Evolutionary conservation across 1,140 invertebrate species (phyloP), one percentile per base, ranked within the genome.

Genomic region (silkworm (Bombyx mori)): DNA sequence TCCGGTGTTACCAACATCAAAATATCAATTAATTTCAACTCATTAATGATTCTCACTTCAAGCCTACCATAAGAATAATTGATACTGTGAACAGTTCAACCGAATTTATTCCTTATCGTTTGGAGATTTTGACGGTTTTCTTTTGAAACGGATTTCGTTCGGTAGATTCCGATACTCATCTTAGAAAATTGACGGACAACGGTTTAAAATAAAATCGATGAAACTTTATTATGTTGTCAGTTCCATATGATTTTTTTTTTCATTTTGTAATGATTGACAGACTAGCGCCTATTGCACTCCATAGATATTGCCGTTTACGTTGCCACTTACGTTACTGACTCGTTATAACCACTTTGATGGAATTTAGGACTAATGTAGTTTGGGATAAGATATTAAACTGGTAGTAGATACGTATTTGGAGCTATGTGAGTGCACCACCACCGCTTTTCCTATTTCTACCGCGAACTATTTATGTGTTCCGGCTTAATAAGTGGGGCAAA

Each of bases 111-210:
- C 44, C 54, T 35, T 60, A 59, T 44, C n/a, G 42, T 7, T 44
- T 43, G 49, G 18, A 42, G 51, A 57, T 56, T 54, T 60, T 18
- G 55, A 52, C 54, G 26, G 47, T 42, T 18, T 57, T 45, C 52
- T 12, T 56, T 22, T 46, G 48, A 56, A 47, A 8, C 10, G 53
- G 42, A 7, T n/a, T 44, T 54, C 42, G 45, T 47, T 10, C 57
- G 52, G 54, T 35, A 49, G 55, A 71, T 59, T 60, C 66, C 64
- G 61, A 61, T 66, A 69, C 62, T 81, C 76, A 81, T 81, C 68
- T 62, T 53, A 75, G 54, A 70, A 77, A 81, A 81, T 81, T 81
- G 76, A 75, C 68, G 66, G 66, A 60, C 55, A 63, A 58, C 45
- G 54, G 48, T 56, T 56, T 42, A 56, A 48, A 26, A 26, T 56